Base-by-base conservation (phyloP, 2,888 invertebrate species). In the Rhagium mordax region DNA sequence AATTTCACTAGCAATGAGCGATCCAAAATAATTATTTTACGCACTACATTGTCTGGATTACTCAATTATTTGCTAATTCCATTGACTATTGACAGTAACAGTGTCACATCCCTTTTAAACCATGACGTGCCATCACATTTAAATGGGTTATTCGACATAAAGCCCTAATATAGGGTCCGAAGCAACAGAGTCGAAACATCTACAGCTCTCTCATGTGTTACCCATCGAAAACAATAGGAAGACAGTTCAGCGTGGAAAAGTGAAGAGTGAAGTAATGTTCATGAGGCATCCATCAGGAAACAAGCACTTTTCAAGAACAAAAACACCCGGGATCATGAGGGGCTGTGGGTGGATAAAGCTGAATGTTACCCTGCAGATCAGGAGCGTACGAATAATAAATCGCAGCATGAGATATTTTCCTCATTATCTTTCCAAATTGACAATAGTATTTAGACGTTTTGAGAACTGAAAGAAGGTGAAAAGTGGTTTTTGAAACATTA, bases 241-340 rank as follows among this genome's bases (percentile, higher is more conserved):
- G 72, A 76, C 67, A 60, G 76, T 76, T 75, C 73, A 71, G 59
- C 41, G 69, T 51, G 60, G 72, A 70, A 74, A 70, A 76, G 74
- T 70, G 72, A 67, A 74, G 69, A 72, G 76, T 59, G 57, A 59
- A 70, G 67, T 74, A 74, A 71, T 74, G 74, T 72, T 76, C 68
- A 70, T 73, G 70, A 69, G 71, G 74, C 72, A 75, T 78, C 72
- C 75, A 77, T 78, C 75, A 75, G 75, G 75, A 75, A 76, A 77
- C 74, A 64, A 78, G 78, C 74, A 77, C 77, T 77, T 78, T 77
- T 77, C 70, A 74, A 75, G 75, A 77, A 77, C 77, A 75, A 75
- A 75, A 75, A 75, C 74, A 75, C 55, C 65, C 65, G 71, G 65
- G 65, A 71, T 66, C 57, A 70, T 71, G 57, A 68, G 68, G 61